Base-by-base conservation (phyloP, 2,113 vertebrate species). In the Datnioides undecimradiatus region DNA sequence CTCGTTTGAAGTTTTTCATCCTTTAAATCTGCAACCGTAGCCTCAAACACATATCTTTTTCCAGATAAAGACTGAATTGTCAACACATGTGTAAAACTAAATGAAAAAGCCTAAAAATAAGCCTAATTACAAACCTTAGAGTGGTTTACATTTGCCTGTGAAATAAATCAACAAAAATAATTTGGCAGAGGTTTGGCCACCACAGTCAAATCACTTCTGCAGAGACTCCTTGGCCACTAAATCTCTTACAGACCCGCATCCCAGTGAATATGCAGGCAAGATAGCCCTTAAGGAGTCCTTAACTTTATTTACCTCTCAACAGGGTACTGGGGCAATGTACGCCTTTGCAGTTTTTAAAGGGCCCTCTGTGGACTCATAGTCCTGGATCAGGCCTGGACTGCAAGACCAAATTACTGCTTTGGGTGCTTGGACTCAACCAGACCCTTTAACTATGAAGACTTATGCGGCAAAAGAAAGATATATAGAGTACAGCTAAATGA, bases 131-230 rank as follows among this genome's bases (percentile, higher is more conserved):
- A 86, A 80, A 65, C 55, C 74, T 49, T 55, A n/a, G 48, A 60
- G 79, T 79, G 82, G 75, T 89, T 92, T 82, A 82, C 79, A 82
- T 94, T 88, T 83, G 70, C 79, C 78, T 80, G 80, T 75, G 48
- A 90, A 90, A 87, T 88, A 83, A 91, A 89, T 92, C 85, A 88
- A 82, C 69, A 51, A 72, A 89, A 91, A 78, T 49, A 60, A 89
- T 90, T 88, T 78, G 33, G 63, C 54, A 79, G 79, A 72, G 85
- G 80, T 87, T 85, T 80, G 67, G 77, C 74, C 70, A 59, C 60
- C 48, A 84, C 60, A 52, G 72, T 63, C 68, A 86, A 90, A 93
- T 91, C 66, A 81, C 87, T 88, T 85, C 83, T 78, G 86, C 76
- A 86, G 90, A 87, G 76, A 87, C 68, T 81, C 66, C 12, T 78